A percentile compares a stretch with the other conserved stretches of the same genome.
Evolutionary conservation across 2,797 vertebrate species (phyloP).

Genomic region (Mico argentatus): DNA sequence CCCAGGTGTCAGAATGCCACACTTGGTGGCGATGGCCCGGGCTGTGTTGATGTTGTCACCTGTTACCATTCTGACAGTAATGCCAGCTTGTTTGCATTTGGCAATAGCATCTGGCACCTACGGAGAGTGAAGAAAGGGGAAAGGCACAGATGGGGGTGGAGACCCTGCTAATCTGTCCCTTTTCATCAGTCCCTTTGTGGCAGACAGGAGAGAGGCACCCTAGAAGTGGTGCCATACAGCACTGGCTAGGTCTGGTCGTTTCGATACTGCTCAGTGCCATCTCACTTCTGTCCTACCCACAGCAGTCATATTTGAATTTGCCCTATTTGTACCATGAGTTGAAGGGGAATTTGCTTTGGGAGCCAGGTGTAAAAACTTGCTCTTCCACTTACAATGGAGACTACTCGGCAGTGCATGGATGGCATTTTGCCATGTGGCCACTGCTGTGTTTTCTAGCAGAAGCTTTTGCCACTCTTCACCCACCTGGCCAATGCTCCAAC

Average conservation of each 20-base stretch:
- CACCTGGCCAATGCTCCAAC: background rate
- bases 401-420: fast-evolving
- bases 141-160: background rate
- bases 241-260: background rate
- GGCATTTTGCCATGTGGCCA: background rate
- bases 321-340: background rate
- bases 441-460: background rate
- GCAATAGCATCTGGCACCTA: constrained; percentile 95
- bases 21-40: constrained; percentile 96
- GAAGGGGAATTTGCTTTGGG: background rate
- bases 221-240: background rate
- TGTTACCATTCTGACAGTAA: constrained; percentile 98
- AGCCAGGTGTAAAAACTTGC: background rate
- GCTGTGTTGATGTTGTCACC: constrained; percentile 99
- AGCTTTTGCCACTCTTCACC: background rate
- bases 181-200: background rate
- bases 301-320: background rate
- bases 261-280: background rate
- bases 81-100: constrained; percentile 95
- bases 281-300: background rate
- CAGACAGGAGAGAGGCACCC: background rate
- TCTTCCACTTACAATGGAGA: background rate
- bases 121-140: background rate
- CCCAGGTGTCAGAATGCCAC: constrained; percentile 93
- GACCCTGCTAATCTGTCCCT: background rate